Evolutionary conservation across 1,140 invertebrate genomes (phyloP).

Genomic region (Globodera rostochiensis): DNA sequence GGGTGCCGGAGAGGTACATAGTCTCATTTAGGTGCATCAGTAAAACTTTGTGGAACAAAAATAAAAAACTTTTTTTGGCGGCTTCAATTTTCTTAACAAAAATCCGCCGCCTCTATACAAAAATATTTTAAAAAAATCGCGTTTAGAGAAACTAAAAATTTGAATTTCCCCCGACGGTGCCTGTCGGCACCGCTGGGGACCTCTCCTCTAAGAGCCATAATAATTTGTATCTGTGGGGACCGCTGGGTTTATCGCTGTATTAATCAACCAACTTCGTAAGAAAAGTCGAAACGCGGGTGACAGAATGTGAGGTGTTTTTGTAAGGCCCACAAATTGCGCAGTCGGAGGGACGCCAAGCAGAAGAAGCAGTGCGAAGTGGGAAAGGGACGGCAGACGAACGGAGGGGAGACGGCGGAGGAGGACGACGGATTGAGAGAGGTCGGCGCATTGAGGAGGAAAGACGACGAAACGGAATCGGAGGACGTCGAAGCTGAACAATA

Average conservation of each 20-base stretch:
- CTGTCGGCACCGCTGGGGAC: too few species aligned
- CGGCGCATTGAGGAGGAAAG: background rate
- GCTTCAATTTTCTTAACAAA: too few species aligned
- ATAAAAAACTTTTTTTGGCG: too few species aligned
- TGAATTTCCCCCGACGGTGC: too few species aligned
- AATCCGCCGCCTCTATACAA: background rate
- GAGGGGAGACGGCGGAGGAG: background rate
- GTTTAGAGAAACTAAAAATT: too few species aligned
- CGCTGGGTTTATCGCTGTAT: background rate
- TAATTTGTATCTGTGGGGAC: background rate
- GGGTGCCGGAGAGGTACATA: too few species aligned
- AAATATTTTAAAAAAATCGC: too few species aligned
- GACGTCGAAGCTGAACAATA: background rate
- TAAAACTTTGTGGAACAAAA: too few species aligned
- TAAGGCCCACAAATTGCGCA: slow-evolving; percentile 24
- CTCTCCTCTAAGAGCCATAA: background rate
- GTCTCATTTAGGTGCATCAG: too few species aligned
- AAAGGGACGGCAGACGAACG: background rate
- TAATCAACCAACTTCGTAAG: slow-evolving; percentile 19
- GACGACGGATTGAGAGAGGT: background rate
- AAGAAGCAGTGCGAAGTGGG: slow-evolving; percentile 31
- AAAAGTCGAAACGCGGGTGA: slow-evolving; percentile 35
- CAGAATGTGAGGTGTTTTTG: slow-evolving; percentile 27
- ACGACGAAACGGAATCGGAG: background rate
- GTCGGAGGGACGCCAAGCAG: slow-evolving; percentile 28